Base-by-base conservation (phyloP, 2,797 vertebrate species). In the Propithecus deckenii region DNA sequence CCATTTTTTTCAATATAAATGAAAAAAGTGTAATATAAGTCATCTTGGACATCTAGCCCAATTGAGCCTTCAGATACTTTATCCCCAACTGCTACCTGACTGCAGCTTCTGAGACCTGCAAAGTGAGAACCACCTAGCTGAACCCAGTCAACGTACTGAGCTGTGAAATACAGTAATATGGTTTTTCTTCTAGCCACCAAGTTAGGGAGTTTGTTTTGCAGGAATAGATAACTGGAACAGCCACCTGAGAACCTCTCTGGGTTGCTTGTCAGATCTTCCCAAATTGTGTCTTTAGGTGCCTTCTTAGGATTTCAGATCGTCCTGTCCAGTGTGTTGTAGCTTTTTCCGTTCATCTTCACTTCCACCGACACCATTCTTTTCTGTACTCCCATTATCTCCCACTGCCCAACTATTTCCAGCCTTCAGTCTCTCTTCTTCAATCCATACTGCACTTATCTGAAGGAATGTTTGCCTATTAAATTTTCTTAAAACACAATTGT, bases 401-500 rank as follows among this genome's bases (percentile, higher is more conserved):
- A 48, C 57, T 93, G 57, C 48, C 35, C 61, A 81, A 48, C 41
- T 88, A 46, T 81, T 90, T 94, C 41, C 35, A 94, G 52, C 48
- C 74, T 96, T 75, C 28, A 91, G 1, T 95, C 10, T 90, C 75
- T 93, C 61, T 81, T 79, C 61, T 94, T 76, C 32, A 61, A 2
- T 91, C 20, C 32, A 75, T 48, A 11, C 13, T 75, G 25, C 9
- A 79, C 20, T 89, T 18, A 79, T 74, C 69, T 74, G 63, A 95
- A 94, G 74, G 18, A 84, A 67, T 85, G 69, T 87, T 85, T 94
- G 41, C 50, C 52, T 80, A 71, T 67, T 25, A 92, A n/a, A 63
- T 92, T 86, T 94, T 95, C 89, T 91, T 57, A 89, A 48, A 93
- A 94, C 28, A 96, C 41, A 50, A 12, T 96, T 92, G 81, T 95